Percentiles rank a stretch among this genome's conserved stretches.
Conservation (phyloP, 1,140 invertebrate genomes). For the Goniozus legneri region DNA sequence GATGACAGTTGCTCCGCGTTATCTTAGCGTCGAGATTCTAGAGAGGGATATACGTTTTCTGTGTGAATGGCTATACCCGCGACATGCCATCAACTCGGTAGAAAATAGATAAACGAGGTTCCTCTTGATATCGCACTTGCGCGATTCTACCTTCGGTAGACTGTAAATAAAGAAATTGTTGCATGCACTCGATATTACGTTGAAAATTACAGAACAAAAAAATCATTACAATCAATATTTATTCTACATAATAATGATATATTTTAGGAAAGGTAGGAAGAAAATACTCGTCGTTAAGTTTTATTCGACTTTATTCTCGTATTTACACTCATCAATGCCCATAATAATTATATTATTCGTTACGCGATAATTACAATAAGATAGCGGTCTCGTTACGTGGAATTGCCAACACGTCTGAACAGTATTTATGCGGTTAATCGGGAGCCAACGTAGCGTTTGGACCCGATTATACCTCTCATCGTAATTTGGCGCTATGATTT, state of each 20-base stretch:
- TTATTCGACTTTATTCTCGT: constrained; percentile 52
- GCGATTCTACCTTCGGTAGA: too few relatives aligned
- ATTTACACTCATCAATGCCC: constrained; percentile 45
- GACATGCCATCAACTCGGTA: too few relatives aligned
- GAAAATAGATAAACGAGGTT: too few relatives aligned
- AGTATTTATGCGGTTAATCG: constrained; percentile 27
- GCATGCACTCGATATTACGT: too few relatives aligned
- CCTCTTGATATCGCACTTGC: too few relatives aligned
- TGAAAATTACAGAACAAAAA: too few relatives aligned
- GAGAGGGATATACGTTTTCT: constrained; percentile 13
- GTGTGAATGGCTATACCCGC: too few relatives aligned
- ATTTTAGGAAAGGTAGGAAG: too few relatives aligned
- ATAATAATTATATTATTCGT: constrained; percentile 46
- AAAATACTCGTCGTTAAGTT: constrained; percentile 45
- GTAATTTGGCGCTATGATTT: too few relatives aligned
- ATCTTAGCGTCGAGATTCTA: constrained; percentile 34
- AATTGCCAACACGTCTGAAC: constrained; percentile 17
- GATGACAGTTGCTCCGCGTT: constrained; percentile 29
- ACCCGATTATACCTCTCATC: background rate
- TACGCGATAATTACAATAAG: constrained; percentile 51
- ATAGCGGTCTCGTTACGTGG: constrained; percentile 26
- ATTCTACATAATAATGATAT: too few relatives aligned
- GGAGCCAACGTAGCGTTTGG: background rate
- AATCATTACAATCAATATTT: too few relatives aligned
- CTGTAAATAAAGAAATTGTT: too few relatives aligned